These are phyloP conservation scores for Maniola jurtina DNA, from an alignment of 1,140 invertebrate genomes.

Conservation along the genomic window DNA sequence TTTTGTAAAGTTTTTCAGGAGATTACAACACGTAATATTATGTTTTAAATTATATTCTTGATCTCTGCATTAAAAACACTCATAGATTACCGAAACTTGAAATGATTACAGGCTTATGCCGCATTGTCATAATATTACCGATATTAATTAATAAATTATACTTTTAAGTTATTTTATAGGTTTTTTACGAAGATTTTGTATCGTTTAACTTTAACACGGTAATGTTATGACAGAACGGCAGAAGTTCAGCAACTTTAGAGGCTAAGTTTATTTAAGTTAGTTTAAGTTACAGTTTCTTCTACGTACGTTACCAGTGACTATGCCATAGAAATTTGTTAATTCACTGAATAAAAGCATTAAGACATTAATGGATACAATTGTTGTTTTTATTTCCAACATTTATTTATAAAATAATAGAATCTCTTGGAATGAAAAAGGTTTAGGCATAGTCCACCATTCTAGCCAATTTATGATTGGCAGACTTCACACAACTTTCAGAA, in stretches of 20 bases:
- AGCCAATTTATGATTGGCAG: too few relatives aligned
- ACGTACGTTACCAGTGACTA: constrained; percentile 74
- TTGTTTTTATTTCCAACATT: constrained; percentile 22
- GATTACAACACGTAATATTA: neutral
- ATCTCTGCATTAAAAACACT: neutral
- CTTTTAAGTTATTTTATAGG: constrained; percentile 10
- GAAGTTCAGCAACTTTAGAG: constrained; percentile 46
- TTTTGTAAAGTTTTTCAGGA: too few relatives aligned
- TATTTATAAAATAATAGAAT: too few relatives aligned
- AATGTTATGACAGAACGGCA: constrained; percentile 15
- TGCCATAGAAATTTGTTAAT: constrained; percentile 74
- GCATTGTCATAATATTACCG: constrained; percentile 23
- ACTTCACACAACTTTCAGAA: too few relatives aligned
- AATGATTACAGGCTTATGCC: constrained; percentile 6
- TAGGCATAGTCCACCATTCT: too few relatives aligned
- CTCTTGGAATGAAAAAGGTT: neutral
- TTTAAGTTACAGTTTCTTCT: constrained; percentile 49
- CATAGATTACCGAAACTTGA: neutral
- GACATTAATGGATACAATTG: constrained; percentile 34
- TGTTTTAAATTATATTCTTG: neutral
- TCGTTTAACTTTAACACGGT: constrained; percentile 10
- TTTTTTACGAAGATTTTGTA: constrained; percentile 15
- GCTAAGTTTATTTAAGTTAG: constrained; percentile 58
- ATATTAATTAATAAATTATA: constrained; percentile 23
- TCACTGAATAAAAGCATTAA: constrained; percentile 66